Base-by-base conservation (phyloP, 2,113 vertebrate genomes). In the Clinocottus analis region DNA sequence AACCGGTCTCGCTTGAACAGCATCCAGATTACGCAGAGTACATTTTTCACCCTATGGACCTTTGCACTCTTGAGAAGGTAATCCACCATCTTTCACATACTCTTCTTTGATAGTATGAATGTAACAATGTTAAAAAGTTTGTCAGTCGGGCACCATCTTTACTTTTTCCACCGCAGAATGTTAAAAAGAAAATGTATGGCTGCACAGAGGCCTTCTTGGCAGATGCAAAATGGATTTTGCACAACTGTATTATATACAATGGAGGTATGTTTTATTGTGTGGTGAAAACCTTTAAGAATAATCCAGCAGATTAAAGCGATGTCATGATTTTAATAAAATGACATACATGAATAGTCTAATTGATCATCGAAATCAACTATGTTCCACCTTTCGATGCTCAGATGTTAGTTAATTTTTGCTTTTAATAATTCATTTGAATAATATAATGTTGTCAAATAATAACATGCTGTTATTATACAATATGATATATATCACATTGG, bases 181-280 rank as follows among this genome's bases (percentile, higher is more conserved):
- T 98, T 87, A 99, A 99, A 93, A 99, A 98, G 96, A 99, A 98
- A 95, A 98, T 98, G 96, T 99, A 99, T 33, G 98, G 98, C 89
- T 99, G 97, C 91, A 99, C 98, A 7, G 98, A 99, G 92, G 97
- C 98, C 72, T 99, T 98, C 94, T 92, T 99, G 94, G 98, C 97
- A 19, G 98, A 99, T 75, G 97, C 96, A 60, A 99, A 99, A 93
- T 99, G 98, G 98, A 99, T 99, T 95, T 95, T 99, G 93, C 98
- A 99, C 95, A 99, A 99, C 94, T 99, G 98, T 91, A 99, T 99
- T 84, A 99, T 99, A 94, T 99, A 99, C 92, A 99, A 99, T 72
- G 98, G 98, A 90, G 98, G 98, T 98, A 87, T 56, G 86, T 81
- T 82, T 60, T 4, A 11, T 47, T 21, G 61, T 72, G 17, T 75